Percentiles rank a stretch among this genome's conserved stretches.
Evolutionary conservation across 1,140 invertebrate species (phyloP).

Genomic region (Brachystomella parvula): DNA sequence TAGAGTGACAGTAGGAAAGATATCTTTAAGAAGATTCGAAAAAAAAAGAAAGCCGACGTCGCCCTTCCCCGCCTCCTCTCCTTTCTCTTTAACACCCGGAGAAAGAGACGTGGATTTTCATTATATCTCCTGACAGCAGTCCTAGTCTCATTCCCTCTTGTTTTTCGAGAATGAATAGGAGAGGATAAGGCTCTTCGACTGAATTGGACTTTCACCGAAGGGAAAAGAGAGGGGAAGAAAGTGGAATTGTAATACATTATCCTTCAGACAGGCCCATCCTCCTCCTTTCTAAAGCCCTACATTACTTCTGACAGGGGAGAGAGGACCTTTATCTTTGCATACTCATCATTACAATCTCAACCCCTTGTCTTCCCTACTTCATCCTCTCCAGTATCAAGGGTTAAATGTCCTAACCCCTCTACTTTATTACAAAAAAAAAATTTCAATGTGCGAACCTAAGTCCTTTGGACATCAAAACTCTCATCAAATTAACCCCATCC

Average conservation of each 20-base stretch:
- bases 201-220: slow-evolving; percentile 9
- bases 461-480: too few relatives aligned
- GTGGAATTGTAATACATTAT: slow-evolving; percentile 11
- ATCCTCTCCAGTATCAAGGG: background rate
- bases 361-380: background rate
- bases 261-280: background rate
- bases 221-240: slow-evolving; percentile 2
- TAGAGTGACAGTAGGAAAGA: slow-evolving; percentile 25
- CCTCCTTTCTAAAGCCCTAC: background rate
- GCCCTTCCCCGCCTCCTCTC: slow-evolving; percentile 7
- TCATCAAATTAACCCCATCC: too few relatives aligned
- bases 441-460: background rate
- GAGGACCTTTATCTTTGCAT: slow-evolving; percentile 35
- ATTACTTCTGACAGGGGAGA: slow-evolving; percentile 8
- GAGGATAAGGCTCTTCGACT: slow-evolving; percentile 5
- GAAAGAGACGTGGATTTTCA: slow-evolving; percentile 6
- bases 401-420: slow-evolving; percentile 29
- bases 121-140: slow-evolving; percentile 4
- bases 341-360: slow-evolving; percentile 33
- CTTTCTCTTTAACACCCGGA: background rate
- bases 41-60: background rate
- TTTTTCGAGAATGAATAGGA: background rate
- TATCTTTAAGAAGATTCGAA: slow-evolving; percentile 12
- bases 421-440: background rate
- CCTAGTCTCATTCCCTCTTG: background rate